Evolutionary conservation across 2,797 vertebrate species (phyloP), one percentile per base, ranked within the genome.

Genomic region (Semotilus atromaculatus): DNA sequence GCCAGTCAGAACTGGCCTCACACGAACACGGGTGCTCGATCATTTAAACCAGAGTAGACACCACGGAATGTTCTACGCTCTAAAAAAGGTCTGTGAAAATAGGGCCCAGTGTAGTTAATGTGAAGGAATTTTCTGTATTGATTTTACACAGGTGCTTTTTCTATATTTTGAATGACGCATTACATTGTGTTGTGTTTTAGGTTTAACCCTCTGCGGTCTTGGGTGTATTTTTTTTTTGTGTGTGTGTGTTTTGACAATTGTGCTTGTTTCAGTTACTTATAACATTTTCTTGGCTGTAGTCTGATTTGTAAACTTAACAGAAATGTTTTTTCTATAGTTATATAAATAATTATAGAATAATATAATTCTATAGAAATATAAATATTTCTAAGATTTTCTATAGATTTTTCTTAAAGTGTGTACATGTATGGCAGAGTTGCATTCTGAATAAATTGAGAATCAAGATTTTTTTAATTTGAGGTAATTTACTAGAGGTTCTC

Each of bases 1-100:
- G 86, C 81, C 87, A 81, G 70, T 80, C 38, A 75, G 40, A 45
- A 78, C 92, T 90, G 93, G 92, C 92, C 91, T 83, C 29, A 80
- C 72, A 55, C 40, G 89, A 83, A 92, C 79, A 14, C 86, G 71
- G 88, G 91, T 91, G 90, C 90, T 88, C 45, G 16, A 83, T 68
- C 82, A 86, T 80, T 70, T 71, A 40, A 75, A 76, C 85, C 71
- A 68, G 7, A 81, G 80, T 19, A 71, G 80, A 85, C 72, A 23
- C 34, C 45, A 31, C 26, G 2, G 9, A 21, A 58, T 36, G 7
- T n/a, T 55, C 51, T 16, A 55, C 36, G 1, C 14, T 62, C 7
- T 3, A 14, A 60, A 13, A 26, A 26, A 0, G n/a, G 55, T 11
- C 55, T 13, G n/a, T 62, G 13, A 6, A 14, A 62, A 62, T 10